phyloP scores from a whole-genome alignment of 1,140 invertebrate species.

The Drosophila orosa region DNA sequence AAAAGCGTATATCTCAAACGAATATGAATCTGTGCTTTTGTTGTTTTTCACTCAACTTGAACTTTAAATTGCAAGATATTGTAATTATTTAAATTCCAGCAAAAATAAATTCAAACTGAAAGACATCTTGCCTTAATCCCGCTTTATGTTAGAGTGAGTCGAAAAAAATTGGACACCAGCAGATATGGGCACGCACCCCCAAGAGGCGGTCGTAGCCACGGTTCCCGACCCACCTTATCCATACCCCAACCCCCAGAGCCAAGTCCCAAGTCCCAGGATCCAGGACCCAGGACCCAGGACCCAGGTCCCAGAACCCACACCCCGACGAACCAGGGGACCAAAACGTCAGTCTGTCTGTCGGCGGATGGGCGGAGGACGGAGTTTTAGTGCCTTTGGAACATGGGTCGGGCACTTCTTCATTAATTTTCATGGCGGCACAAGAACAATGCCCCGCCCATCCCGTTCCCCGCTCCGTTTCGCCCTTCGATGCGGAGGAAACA shows the following conservation, averaged over 20 bases:
- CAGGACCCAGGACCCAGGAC: not conserved
- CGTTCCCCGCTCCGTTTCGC: constrained; percentile 4
- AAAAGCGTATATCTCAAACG: too few relatives aligned
- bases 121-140: not conserved
- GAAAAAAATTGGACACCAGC: constrained; percentile 36
- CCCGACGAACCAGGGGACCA: constrained; percentile 15
- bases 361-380: constrained; percentile 35
- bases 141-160: constrained; percentile 14
- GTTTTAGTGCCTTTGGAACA: constrained; percentile 75
- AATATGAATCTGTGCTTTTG: too few relatives aligned
- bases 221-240: constrained; percentile 30
- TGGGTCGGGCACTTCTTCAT: constrained; percentile 82
- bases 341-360: constrained; percentile 45
- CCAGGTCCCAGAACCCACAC: constrained; percentile 24
- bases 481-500: constrained; percentile 55
- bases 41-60: not conserved
- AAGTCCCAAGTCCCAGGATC: constrained; percentile 1
- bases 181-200: constrained; percentile 30
- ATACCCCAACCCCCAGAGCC: constrained; percentile 1
- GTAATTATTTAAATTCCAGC: not conserved
- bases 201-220: constrained; percentile 15
- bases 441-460: constrained; percentile 62
- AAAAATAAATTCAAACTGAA: not conserved
- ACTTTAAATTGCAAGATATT: not conserved
- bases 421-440: constrained; percentile 82